Evolutionary conservation across 2,888 invertebrate species (phyloP).

Genomic region (Notodonta ziczac): DNA sequence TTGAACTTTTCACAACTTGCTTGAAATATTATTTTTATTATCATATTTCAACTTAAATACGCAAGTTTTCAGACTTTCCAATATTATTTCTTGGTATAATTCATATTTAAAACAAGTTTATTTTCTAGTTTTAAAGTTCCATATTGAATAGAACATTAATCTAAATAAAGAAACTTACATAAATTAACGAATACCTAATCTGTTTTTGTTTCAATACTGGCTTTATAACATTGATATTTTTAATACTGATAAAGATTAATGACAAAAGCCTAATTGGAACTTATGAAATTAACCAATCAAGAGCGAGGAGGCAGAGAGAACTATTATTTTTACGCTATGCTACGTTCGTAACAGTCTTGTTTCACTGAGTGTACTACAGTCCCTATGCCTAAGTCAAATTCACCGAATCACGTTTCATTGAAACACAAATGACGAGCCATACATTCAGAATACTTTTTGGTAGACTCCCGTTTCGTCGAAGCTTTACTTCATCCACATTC

Average conservation of each 20-base stretch:
- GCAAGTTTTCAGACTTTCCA: constrained; percentile 4
- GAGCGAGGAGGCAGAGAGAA: too few relatives aligned
- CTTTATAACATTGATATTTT: neutral
- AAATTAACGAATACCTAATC: neutral
- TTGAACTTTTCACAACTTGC: constrained; percentile 5
- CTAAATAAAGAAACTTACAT: neutral
- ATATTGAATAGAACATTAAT: neutral
- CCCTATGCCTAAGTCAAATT: too few relatives aligned
- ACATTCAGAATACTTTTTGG: too few relatives aligned
- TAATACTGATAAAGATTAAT: neutral
- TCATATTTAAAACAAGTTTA: neutral
- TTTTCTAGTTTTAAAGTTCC: neutral
- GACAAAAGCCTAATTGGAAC: too few relatives aligned
- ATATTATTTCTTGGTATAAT: neutral
- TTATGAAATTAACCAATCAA: neutral
- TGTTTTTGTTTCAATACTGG: neutral
- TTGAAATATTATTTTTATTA: neutral
- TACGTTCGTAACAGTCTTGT: too few relatives aligned
- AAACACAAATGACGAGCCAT: too few relatives aligned
- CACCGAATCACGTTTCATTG: too few relatives aligned
- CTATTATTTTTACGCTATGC: too few relatives aligned
- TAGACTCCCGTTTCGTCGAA: too few relatives aligned
- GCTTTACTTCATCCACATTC: too few relatives aligned
- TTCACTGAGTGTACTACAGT: too few relatives aligned
- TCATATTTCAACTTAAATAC: neutral